Percentiles rank a stretch among this genome's conserved stretches.
phyloP scores from a whole-genome alignment of 2,797 vertebrate species.

The Pipistrellus pipistrellus region DNA sequence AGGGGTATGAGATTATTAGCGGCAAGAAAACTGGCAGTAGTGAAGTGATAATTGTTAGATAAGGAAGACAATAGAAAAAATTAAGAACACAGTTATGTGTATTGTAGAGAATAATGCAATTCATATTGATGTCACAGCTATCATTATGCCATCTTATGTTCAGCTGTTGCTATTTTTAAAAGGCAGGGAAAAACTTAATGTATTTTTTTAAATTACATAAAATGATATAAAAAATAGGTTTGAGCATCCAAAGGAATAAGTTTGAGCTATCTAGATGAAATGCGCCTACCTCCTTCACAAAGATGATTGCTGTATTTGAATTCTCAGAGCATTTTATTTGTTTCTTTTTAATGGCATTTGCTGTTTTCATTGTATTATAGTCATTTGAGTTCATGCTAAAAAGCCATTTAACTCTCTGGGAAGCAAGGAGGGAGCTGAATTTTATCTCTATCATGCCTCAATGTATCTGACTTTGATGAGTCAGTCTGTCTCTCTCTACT shows the following conservation, averaged over 20 bases:
- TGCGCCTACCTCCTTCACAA: not conserved
- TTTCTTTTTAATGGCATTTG: slow-evolving; percentile 60
- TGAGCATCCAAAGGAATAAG: not conserved
- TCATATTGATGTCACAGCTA: not conserved
- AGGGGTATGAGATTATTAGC: not conserved
- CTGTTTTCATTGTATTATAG: slow-evolving; percentile 63
- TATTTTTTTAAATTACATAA: slow-evolving; percentile 62
- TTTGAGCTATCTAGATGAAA: slow-evolving; percentile 55
- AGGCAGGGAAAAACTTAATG: slow-evolving; percentile 19
- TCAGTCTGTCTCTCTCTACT: not conserved
- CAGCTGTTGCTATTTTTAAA: slow-evolving; percentile 51
- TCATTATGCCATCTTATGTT: not conserved
- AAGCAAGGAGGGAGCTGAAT: slow-evolving; percentile 18
- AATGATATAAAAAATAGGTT: slow-evolving; percentile 43
- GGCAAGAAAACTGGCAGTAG: not conserved
- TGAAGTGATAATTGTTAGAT: not conserved
- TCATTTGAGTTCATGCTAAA: slow-evolving; percentile 67
- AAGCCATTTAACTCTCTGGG: slow-evolving; percentile 44
- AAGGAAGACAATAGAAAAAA: not conserved
- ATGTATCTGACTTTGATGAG: slow-evolving; percentile 37
- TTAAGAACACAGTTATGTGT: not conserved
- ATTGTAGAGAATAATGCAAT: not conserved
- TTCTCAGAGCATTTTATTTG: slow-evolving; percentile 55
- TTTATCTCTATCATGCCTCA: slow-evolving; percentile 3
- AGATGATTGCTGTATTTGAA: slow-evolving; percentile 67